Percentiles rank a stretch among this genome's conserved stretches.
These are phyloP conservation scores for Chlamydotis undulata DNA, from an alignment of 2,113 vertebrate species.

Conservation along the genomic window DNA sequence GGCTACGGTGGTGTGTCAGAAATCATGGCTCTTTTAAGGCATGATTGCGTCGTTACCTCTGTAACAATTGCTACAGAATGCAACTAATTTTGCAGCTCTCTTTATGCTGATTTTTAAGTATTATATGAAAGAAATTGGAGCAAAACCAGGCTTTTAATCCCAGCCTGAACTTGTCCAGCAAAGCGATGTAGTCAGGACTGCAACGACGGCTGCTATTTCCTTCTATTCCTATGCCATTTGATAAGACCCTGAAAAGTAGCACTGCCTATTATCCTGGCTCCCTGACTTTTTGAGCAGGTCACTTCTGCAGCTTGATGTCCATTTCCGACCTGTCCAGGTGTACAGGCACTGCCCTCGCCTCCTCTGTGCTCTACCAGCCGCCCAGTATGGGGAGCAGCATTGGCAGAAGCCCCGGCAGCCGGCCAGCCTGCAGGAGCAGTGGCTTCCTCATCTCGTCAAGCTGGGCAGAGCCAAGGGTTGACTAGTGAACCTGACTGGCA, in stretches of 20 bases:
- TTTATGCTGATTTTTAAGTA: not conserved
- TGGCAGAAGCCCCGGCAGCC: not conserved
- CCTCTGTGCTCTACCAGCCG: not conserved
- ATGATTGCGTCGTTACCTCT: not conserved
- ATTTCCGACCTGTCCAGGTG: not conserved
- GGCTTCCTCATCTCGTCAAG: not conserved
- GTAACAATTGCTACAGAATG: constrained; percentile 21
- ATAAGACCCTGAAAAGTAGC: not conserved
- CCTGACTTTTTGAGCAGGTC: not conserved
- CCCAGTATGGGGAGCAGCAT: accelerated
- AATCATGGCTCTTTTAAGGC: constrained; percentile 19
- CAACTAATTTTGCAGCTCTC: not conserved
- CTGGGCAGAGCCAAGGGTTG: not conserved
- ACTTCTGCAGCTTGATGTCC: not conserved
- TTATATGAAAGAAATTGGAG: not conserved
- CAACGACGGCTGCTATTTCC: not conserved
- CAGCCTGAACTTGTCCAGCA: not conserved
- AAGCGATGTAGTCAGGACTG: not conserved
- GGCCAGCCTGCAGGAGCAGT: not conserved
- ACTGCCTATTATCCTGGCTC: not conserved
- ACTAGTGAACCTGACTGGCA: not conserved
- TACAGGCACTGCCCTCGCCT: accelerated
- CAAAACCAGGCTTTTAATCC: not conserved
- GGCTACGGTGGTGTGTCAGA: not conserved
- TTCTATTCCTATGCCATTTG: not conserved